phyloP scores from a whole-genome alignment of 2,113 vertebrate species.

The Heteronetta atricapilla region DNA sequence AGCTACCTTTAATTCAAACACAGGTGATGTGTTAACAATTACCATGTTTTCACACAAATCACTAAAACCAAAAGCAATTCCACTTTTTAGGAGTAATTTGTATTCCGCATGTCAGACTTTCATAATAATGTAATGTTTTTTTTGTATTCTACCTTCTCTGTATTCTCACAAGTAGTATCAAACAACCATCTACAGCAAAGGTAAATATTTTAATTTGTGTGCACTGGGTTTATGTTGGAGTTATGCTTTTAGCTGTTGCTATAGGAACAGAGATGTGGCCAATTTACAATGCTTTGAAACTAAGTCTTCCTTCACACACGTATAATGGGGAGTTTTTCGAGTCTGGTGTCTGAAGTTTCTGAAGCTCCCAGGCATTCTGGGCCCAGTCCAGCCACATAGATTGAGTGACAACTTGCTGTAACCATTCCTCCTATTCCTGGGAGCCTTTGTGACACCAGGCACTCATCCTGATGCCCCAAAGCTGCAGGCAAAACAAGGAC shows the following conservation, averaged over 20 bases:
- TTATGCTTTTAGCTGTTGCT: neutral
- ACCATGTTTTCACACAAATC: neutral
- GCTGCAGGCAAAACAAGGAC: neutral
- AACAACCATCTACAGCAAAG: neutral
- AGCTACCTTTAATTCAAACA: neutral
- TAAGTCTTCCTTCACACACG: neutral
- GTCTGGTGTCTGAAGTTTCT: neutral
- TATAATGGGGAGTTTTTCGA: neutral
- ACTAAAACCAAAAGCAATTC: neutral
- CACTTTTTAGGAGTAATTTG: neutral
- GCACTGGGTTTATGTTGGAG: neutral
- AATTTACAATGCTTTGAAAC: neutral
- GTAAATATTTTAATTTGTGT: conserved; percentile 13
- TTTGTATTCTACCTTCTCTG: neutral
- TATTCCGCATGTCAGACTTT: neutral
- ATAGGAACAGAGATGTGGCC: conserved; percentile 13
- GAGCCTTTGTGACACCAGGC: neutral
- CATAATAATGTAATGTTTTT: neutral
- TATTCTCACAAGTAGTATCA: neutral
- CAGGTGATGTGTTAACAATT: neutral
- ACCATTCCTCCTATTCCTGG: neutral
- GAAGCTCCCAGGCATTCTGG: neutral
- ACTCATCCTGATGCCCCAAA: neutral
- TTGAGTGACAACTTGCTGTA: neutral
- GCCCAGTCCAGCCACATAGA: neutral